Percentiles rank a stretch among this genome's conserved stretches.
phyloP scores from a whole-genome alignment of 1,140 invertebrate species.

The Temnothorax longispinosus region DNA sequence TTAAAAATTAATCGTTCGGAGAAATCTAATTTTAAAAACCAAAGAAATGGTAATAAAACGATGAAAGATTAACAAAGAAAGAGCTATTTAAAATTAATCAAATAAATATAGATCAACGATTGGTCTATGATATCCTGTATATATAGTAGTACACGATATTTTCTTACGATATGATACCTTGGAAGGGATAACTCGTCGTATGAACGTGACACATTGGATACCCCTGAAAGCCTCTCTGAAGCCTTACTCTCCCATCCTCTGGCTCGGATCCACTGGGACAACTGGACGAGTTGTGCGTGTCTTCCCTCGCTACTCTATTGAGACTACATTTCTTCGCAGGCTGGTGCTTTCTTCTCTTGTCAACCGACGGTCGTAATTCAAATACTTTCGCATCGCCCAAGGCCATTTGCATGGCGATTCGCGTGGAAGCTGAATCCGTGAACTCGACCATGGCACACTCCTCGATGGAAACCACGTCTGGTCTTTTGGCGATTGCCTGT shows the following conservation, averaged over 20 bases:
- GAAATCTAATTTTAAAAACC: too few species aligned
- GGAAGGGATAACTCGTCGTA: slow-evolving; percentile 74
- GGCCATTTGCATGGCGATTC: slow-evolving; percentile 90
- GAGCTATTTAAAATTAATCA: too few species aligned
- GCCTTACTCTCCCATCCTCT: slow-evolving; percentile 85
- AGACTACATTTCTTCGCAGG: slow-evolving; percentile 80
- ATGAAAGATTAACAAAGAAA: too few species aligned
- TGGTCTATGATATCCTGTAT: too few species aligned
- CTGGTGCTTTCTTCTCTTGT: slow-evolving; percentile 83
- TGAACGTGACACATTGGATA: slow-evolving; percentile 77
- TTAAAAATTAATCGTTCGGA: too few species aligned
- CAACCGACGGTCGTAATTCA: slow-evolving; percentile 85
- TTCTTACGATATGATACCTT: slow-evolving; percentile 70
- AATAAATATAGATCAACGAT: too few species aligned
- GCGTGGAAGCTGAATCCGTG: slow-evolving; percentile 93
- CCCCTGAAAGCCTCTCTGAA: slow-evolving; percentile 72
- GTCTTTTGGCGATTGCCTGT: slow-evolving; percentile 95
- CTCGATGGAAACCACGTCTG: slow-evolving; percentile 91
- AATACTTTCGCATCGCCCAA: slow-evolving; percentile 81
- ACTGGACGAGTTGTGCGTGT: slow-evolving; percentile 86
- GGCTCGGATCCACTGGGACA: slow-evolving; percentile 90
- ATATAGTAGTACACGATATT: too few species aligned
- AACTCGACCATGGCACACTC: slow-evolving; percentile 96
- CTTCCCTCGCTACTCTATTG: slow-evolving; percentile 77
- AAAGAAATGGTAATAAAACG: too few species aligned